Percentiles rank a stretch among this genome's conserved stretches.
phyloP scores from a whole-genome alignment of 2,797 vertebrate genomes.

The Cynopterus sphinx region DNA sequence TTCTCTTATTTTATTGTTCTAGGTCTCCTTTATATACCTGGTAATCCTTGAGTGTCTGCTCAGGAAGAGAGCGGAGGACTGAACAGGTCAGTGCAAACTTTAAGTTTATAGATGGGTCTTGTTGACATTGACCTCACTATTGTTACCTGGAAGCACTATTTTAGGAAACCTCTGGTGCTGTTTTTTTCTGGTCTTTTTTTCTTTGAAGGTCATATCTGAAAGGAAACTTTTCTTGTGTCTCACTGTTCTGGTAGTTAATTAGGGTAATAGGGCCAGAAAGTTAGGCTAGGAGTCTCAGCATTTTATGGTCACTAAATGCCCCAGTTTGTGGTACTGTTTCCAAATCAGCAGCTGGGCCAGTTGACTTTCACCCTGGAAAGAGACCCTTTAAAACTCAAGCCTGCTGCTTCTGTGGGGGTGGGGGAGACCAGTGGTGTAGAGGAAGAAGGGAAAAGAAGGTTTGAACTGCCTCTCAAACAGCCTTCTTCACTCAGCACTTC shows the following conservation, averaged over 20 bases:
- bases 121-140: not conserved
- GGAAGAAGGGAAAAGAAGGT: not conserved
- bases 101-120: not conserved
- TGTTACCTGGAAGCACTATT: not conserved
- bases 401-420: not conserved
- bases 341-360: not conserved
- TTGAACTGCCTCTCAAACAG: not conserved
- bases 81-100: not conserved
- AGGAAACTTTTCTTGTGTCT: not conserved
- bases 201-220: not conserved
- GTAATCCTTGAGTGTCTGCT: not conserved
- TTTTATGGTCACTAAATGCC: not conserved
- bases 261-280: not conserved
- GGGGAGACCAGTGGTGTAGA: not conserved
- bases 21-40: constrained; percentile 8
- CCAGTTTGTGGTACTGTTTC: not conserved
- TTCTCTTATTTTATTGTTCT: not conserved
- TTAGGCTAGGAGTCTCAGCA: not conserved
- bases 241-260: not conserved
- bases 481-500: not conserved
- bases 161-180: not conserved
- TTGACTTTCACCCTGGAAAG: not conserved
- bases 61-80: not conserved
- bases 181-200: not conserved
- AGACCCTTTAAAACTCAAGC: not conserved